phyloP scores from a whole-genome alignment of 2,888 invertebrate species.

The Kryphioiulus occultus region DNA sequence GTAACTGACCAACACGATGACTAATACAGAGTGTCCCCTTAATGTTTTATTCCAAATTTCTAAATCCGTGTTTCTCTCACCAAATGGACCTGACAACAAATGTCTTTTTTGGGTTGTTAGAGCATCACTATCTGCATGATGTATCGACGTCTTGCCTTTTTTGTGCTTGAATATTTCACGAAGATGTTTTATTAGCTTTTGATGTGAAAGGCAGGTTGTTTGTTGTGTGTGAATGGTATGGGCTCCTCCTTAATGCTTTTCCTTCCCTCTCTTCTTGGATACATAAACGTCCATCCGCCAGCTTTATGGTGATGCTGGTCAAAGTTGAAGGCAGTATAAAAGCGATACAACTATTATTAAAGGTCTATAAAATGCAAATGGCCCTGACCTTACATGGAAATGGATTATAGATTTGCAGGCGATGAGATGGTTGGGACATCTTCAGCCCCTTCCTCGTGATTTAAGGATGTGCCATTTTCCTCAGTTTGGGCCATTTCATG shows the following conservation, averaged over 20 bases:
- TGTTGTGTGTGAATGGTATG: not conserved
- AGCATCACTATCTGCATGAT: not conserved
- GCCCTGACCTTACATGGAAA: not conserved
- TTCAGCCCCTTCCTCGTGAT: not conserved
- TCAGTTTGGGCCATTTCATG: not conserved
- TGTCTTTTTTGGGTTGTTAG: not conserved
- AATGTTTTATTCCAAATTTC: not conserved
- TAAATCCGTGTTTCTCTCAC: not conserved
- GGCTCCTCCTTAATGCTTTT: not conserved
- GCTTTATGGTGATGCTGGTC: constrained; percentile 5
- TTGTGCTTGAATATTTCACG: not conserved
- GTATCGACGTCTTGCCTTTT: not conserved
- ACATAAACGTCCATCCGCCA: not conserved
- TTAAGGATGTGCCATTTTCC: not conserved
- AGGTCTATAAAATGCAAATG: constrained; percentile 5
- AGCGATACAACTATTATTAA: constrained; percentile 5
- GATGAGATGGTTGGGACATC: not conserved
- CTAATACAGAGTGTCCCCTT: too few species aligned
- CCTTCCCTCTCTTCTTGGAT: not conserved
- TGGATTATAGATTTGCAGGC: constrained; percentile 5
- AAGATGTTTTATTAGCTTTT: not conserved
- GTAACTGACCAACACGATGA: too few species aligned
- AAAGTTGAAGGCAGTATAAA: constrained; percentile 5
- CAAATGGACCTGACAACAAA: not conserved
- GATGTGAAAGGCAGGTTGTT: not conserved